Percentiles rank a stretch among this genome's conserved stretches.
phyloP scores from a whole-genome alignment of 2,113 vertebrate genomes.

The Spermophilus dauricus region DNA sequence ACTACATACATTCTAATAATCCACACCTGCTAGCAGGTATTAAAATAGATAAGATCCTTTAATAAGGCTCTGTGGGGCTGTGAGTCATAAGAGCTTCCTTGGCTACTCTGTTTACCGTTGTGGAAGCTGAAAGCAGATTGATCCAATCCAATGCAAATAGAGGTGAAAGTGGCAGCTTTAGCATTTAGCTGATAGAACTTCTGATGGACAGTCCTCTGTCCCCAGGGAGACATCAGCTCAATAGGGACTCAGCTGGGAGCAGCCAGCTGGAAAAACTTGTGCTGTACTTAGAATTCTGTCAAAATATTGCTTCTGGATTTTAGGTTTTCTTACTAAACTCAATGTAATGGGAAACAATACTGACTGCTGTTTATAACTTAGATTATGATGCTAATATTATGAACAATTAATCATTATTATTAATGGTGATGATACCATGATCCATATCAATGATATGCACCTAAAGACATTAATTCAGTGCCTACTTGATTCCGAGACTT shows the following conservation, averaged over 20 bases:
- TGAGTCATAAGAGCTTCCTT: neutral
- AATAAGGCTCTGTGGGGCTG: conserved; percentile 38
- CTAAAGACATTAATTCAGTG: neutral
- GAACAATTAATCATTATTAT: neutral
- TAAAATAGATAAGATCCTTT: conserved; percentile 84
- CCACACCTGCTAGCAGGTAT: conserved; percentile 77
- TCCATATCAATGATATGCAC: no score
- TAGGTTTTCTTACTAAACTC: neutral
- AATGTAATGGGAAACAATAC: neutral
- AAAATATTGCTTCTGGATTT: neutral
- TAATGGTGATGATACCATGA: neutral
- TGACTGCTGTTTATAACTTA: conserved; percentile 1
- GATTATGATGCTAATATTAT: conserved; percentile 24
- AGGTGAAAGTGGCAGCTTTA: neutral
- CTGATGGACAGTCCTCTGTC: neutral
- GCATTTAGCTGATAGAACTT: neutral
- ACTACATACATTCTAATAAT: conserved; percentile 81
- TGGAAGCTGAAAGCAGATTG: neutral
- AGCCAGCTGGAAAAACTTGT: neutral
- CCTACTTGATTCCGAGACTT: neutral
- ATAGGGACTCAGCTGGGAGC: neutral
- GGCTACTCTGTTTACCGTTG: neutral
- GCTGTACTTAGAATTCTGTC: neutral
- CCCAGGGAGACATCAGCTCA: neutral
- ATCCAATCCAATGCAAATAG: conserved; percentile 18